These are phyloP conservation scores for Trypoxylus dichotomus DNA, from an alignment of 1,140 invertebrate species.

Conservation along the genomic window DNA sequence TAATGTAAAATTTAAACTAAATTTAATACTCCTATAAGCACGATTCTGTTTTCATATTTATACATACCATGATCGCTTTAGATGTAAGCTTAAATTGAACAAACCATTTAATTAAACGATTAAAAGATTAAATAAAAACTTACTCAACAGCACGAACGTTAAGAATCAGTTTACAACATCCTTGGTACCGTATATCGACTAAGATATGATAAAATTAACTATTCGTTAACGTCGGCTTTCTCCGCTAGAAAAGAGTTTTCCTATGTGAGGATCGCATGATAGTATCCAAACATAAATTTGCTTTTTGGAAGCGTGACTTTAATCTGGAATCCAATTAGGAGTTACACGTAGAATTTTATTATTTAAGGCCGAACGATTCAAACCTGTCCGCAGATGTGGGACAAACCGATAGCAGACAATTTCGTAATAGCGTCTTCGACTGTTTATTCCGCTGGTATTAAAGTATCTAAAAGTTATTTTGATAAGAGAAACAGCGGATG, in stretches of 20 bases:
- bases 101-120: too few relatives aligned
- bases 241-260: neutral
- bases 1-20: too few relatives aligned
- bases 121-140: too few relatives aligned
- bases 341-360: neutral
- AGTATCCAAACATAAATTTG: neutral
- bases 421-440: neutral
- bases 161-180: too few relatives aligned
- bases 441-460: neutral
- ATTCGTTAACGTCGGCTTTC: neutral
- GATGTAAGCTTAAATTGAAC: too few relatives aligned
- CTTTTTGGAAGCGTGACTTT: conserved; percentile 2
- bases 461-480: neutral
- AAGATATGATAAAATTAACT: neutral
- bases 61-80: too few relatives aligned
- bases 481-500: neutral
- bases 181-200: neutral
- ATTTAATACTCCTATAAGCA: too few relatives aligned
- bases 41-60: neutral
- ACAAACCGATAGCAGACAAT: neutral
- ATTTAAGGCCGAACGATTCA: neutral
- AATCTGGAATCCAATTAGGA: conserved; percentile 16
- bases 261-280: neutral
- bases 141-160: too few relatives aligned
- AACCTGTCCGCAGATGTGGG: neutral